Percentiles rank a stretch among this genome's conserved stretches.
These are phyloP conservation scores for Heliconius melpomene DNA, from an alignment of 1,140 invertebrate species.

Conservation along the genomic window DNA sequence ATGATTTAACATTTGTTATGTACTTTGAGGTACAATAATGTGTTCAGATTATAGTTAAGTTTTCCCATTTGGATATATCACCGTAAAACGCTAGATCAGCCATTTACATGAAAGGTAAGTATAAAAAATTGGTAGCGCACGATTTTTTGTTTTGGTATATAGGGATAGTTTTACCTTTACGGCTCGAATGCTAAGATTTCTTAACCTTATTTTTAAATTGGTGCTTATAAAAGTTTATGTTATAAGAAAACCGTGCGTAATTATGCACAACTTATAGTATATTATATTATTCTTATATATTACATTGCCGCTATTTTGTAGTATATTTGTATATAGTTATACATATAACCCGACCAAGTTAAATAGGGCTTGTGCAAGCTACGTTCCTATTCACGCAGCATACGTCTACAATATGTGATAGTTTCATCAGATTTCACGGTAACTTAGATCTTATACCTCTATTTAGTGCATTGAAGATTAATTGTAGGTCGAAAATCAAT, in stretches of 20 bases:
- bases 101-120: slow-evolving; percentile 81
- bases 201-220: slow-evolving; percentile 21
- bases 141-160: slow-evolving; percentile 72
- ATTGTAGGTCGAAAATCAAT: slow-evolving; percentile 35
- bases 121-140: slow-evolving; percentile 77
- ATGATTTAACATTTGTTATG: slow-evolving; percentile 57
- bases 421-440: slow-evolving; percentile 22
- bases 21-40: slow-evolving; percentile 63
- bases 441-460: slow-evolving; percentile 20
- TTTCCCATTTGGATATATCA: slow-evolving; percentile 46
- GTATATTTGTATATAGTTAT: slow-evolving; percentile 63
- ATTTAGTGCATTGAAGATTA: slow-evolving; percentile 24
- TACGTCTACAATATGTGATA: slow-evolving; percentile 21
- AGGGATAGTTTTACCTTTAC: slow-evolving; percentile 44
- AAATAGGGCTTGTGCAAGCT: slow-evolving; percentile 47
- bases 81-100: slow-evolving; percentile 70
- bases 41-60: slow-evolving; percentile 61
- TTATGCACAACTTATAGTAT: slow-evolving; percentile 65
- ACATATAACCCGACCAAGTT: slow-evolving; percentile 66
- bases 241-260: slow-evolving; percentile 52
- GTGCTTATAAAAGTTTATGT: slow-evolving; percentile 47
- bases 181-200: slow-evolving; percentile 30
- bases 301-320: slow-evolving; percentile 75
- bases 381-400: slow-evolving; percentile 38
- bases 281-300: slow-evolving; percentile 67